Base-by-base conservation (phyloP, 1,140 invertebrate genomes). In the Bombus confusus region DNA sequence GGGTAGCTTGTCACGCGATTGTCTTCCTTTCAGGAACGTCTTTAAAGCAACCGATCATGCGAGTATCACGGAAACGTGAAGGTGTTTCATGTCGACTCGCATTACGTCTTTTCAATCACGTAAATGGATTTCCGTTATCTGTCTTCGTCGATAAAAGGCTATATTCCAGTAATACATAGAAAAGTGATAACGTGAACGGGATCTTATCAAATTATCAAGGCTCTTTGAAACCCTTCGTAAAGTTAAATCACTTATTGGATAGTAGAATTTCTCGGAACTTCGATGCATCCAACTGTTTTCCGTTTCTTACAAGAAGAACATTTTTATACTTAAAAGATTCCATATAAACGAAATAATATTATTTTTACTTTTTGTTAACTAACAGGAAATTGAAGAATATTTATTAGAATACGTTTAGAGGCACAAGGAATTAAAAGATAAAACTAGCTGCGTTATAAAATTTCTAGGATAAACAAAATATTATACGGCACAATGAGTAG, bases 41-140 rank as follows among this genome's bases (percentile, higher is more conserved):
- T 84, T 91, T 89, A 88, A 90, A 86, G 52, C 83, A 80, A 62
- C 52, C 68, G 75, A 89, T 91, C 91, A 91, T 86, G 88, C 87
- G 77, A 89, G 87, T 75, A 71, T 39, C 83, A 47, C 66, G 71
- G 80, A 89, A 81, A 83, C 80, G 37, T 34, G 41, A 31, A 37
- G 25, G 80, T 62, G 43, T 43, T 34, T 28, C 69, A 52, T 62
- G 31, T 68, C 52, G 39, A 25, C 12, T 72, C 8, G 39, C 64
- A 39, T 73, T 74, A 59, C 28, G 77, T 66, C 43, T 64, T 85
- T 74, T 85, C 73, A 79, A 66, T 80, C 66, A 41, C 57, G 52
- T 34, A 75, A 87, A 85, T 76, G 47, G 68, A 47, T 71, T 37
- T 39, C 18, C 34, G 34, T 79, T 76, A 64, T 76, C 69, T 47